Percentiles rank a stretch among this genome's conserved stretches.
Evolutionary conservation across 2,888 invertebrate genomes (phyloP).

Genomic region (Noctua comes): DNA sequence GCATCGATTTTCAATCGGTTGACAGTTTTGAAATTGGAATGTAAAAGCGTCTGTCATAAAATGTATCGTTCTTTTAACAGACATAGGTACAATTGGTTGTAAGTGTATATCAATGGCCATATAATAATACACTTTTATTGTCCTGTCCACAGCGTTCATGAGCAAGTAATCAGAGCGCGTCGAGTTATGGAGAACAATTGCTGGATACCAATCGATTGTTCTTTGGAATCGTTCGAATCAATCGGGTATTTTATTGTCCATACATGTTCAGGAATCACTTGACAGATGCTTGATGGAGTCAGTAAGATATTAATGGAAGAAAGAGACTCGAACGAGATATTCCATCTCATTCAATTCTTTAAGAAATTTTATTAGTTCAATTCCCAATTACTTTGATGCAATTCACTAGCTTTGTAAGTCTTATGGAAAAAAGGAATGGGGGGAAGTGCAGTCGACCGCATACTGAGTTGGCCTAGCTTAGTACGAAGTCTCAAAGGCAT

Average conservation of each 20-base stretch:
- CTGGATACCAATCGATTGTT: slow-evolving; percentile 46
- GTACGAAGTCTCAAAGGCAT: not conserved
- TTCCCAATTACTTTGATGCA: not conserved
- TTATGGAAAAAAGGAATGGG: not conserved
- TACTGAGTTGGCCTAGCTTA: not conserved
- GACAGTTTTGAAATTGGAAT: slow-evolving; percentile 36
- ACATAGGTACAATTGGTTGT: not conserved
- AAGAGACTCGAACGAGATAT: not conserved
- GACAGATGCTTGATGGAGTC: not conserved
- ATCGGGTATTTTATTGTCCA: slow-evolving; percentile 39
- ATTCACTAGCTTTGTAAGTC: not conserved
- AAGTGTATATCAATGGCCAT: not conserved
- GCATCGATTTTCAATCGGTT: slow-evolving; percentile 34
- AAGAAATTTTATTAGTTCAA: not conserved
- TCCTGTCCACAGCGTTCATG: not conserved
- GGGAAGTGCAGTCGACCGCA: not conserved
- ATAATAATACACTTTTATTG: slow-evolving; percentile 22
- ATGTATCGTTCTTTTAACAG: slow-evolving; percentile 1
- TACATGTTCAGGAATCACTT: not conserved
- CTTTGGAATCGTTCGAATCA: slow-evolving; percentile 33
- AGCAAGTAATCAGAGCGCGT: slow-evolving; percentile 51
- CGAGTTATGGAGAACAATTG: slow-evolving; percentile 48
- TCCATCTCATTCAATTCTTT: not conserved
- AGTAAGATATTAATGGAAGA: not conserved
- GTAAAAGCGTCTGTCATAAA: slow-evolving; percentile 22